A percentile compares a stretch with the other conserved stretches of the same genome.
These are phyloP conservation scores for Agelas oroides DNA, from an alignment of 37 sponge, comb jelly and placozoan genomes.

Conservation along the genomic window DNA sequence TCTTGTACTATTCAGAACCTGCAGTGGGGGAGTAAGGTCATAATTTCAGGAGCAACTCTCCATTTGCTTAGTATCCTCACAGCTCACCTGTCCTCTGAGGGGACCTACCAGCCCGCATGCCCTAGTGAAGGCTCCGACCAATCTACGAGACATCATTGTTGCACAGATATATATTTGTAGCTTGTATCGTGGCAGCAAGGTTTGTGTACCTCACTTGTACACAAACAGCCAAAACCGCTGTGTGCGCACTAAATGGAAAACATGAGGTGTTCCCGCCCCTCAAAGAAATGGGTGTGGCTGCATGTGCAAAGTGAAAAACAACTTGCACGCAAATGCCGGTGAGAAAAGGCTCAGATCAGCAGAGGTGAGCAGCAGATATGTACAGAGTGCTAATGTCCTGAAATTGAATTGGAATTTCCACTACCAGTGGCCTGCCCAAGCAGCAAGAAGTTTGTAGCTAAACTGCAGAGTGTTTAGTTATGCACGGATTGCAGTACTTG, in stretches of 20 bases:
- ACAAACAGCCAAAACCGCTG: too few relatives aligned
- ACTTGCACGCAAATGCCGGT: neutral
- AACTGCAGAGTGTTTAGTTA: too few relatives aligned
- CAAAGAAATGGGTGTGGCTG: slow-evolving; percentile 24
- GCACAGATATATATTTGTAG: too few relatives aligned
- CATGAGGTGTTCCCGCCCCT: neutral
- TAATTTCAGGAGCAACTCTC: too few relatives aligned
- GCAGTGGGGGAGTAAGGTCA: neutral
- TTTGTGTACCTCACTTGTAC: too few relatives aligned
- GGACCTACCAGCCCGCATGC: neutral
- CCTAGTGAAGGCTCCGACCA: neutral
- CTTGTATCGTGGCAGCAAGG: too few relatives aligned
- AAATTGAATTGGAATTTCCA: too few relatives aligned
- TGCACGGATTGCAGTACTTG: too few relatives aligned
- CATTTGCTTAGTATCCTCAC: too few relatives aligned
- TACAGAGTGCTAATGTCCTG: neutral
- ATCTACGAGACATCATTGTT: neutral
- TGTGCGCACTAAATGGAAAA: slow-evolving; percentile 15
- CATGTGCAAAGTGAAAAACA: too few relatives aligned
- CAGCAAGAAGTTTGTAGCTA: too few relatives aligned
- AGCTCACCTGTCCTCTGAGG: slow-evolving; percentile 7
- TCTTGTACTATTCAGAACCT: neutral
- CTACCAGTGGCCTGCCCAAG: too few relatives aligned
- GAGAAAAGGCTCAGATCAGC: neutral
- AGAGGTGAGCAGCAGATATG: neutral